These are phyloP conservation scores for Graphium colonna DNA, from an alignment of 2,888 invertebrate genomes.

Conservation along the genomic window DNA sequence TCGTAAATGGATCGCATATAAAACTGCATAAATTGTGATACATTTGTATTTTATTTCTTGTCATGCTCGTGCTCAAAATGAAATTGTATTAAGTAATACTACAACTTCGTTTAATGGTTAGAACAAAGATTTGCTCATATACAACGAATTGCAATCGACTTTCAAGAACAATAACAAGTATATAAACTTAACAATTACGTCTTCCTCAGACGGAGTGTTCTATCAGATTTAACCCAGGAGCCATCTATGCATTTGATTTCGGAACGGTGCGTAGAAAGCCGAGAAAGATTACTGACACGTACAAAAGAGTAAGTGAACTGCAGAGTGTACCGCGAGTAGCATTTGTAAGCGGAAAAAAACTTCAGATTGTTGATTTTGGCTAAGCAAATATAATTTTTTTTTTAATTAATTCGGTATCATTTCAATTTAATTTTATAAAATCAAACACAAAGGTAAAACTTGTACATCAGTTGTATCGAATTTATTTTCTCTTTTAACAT, in stretches of 20 bases:
- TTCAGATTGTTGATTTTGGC: constrained; percentile 79
- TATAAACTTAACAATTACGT: too few species aligned
- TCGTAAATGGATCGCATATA: too few species aligned
- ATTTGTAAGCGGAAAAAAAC: constrained; percentile 76
- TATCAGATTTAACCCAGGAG: constrained; percentile 75
- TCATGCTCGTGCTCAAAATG: too few species aligned
- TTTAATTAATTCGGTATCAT: not conserved
- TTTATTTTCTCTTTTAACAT: constrained; percentile 71
- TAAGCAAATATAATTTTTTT: constrained; percentile 32
- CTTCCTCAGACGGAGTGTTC: constrained; percentile 79
- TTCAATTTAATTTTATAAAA: constrained; percentile 18
- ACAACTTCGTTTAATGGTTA: too few species aligned
- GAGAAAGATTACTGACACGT: constrained; percentile 46
- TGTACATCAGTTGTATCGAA: constrained; percentile 76
- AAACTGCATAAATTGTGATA: too few species aligned
- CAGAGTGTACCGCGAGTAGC: constrained; percentile 72
- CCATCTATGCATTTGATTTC: constrained; percentile 78
- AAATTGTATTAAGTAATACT: too few species aligned
- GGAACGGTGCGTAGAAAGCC: constrained; percentile 69
- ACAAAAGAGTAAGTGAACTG: constrained; percentile 58
- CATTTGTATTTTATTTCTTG: too few species aligned
- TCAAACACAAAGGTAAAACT: constrained; percentile 60
- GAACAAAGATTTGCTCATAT: too few species aligned
- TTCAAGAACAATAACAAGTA: too few species aligned
- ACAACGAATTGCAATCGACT: too few species aligned